These are phyloP conservation scores for Caenorhabditis sp. DNA, from an alignment of 2,888 invertebrate species.

Conservation along the genomic window DNA sequence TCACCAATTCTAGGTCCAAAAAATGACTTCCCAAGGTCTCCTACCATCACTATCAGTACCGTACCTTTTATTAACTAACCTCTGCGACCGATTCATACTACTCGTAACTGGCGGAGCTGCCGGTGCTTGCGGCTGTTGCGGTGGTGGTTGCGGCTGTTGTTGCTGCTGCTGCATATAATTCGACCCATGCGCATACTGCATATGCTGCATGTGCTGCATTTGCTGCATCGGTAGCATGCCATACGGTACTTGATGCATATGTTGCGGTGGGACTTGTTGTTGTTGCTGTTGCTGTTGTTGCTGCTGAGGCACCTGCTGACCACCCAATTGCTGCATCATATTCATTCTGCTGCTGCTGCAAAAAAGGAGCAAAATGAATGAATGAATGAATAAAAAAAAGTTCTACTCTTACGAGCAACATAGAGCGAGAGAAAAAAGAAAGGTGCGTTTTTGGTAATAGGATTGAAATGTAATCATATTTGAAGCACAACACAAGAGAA, in stretches of 20 bases:
- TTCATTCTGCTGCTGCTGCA: conserved; percentile 13
- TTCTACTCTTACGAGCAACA: conserved; percentile 14
- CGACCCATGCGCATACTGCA: background rate
- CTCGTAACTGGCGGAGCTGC: conserved; percentile 41
- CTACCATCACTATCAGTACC: no score
- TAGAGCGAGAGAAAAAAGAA: conserved; percentile 4
- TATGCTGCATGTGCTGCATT: background rate
- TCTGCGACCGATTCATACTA: conserved; percentile 59
- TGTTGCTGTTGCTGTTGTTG: conserved; percentile 26
- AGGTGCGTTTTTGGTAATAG: conserved; percentile 15
- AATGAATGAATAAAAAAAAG: background rate
- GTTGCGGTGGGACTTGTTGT: background rate
- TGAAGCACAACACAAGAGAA: conserved; percentile 3
- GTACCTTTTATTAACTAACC: conserved; percentile 30
- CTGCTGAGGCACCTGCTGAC: background rate
- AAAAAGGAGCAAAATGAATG: conserved; percentile 3
- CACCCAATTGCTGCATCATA: conserved; percentile 34
- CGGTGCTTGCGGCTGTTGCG: conserved; percentile 19
- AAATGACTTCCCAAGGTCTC: no score
- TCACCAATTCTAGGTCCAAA: no score
- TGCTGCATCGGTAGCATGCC: no score
- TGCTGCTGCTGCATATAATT: background rate
- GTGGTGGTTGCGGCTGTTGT: background rate
- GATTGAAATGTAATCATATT: conserved; percentile 47
- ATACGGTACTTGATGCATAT: background rate